These are phyloP conservation scores for Centropus bengalensis DNA, from an alignment of 2,113 vertebrate genomes.

Conservation along the genomic window DNA sequence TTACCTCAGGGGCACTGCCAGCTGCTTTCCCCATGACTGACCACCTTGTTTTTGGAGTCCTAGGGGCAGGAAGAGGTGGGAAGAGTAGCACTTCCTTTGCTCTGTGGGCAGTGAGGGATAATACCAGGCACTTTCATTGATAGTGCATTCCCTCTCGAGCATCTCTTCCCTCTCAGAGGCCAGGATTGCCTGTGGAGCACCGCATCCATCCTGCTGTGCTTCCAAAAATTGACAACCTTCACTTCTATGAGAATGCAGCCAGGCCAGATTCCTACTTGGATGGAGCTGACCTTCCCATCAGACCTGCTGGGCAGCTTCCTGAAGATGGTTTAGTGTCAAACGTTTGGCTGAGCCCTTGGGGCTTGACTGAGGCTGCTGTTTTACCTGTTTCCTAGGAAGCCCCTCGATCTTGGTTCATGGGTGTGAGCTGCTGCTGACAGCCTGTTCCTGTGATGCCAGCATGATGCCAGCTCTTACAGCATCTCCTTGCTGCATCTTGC, in stretches of 20 bases:
- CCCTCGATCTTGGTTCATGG: background rate
- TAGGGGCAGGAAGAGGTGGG: background rate
- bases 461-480: slow-evolving; percentile 4
- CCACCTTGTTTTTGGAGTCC: background rate
- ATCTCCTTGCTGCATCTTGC: background rate
- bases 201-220: background rate
- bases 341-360: background rate
- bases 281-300: slow-evolving; percentile 24
- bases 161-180: background rate
- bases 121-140: background rate
- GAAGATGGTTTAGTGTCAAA: background rate
- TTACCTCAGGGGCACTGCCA: background rate
- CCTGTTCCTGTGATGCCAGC: background rate
- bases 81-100: background rate
- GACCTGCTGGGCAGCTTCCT: slow-evolving; percentile 46
- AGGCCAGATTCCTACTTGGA: slow-evolving; percentile 39
- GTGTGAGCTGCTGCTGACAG: background rate
- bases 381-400: background rate
- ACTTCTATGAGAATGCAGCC: slow-evolving; percentile 32
- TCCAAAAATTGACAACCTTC: background rate
- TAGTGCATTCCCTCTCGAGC: background rate
- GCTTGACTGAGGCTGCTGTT: background rate
- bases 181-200: background rate
- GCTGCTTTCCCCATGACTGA: background rate
- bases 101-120: background rate